Evolutionary conservation across 1,140 invertebrate genomes (phyloP), one percentile per base, ranked within the genome.

Genomic region (Adelges cooleyi): DNA sequence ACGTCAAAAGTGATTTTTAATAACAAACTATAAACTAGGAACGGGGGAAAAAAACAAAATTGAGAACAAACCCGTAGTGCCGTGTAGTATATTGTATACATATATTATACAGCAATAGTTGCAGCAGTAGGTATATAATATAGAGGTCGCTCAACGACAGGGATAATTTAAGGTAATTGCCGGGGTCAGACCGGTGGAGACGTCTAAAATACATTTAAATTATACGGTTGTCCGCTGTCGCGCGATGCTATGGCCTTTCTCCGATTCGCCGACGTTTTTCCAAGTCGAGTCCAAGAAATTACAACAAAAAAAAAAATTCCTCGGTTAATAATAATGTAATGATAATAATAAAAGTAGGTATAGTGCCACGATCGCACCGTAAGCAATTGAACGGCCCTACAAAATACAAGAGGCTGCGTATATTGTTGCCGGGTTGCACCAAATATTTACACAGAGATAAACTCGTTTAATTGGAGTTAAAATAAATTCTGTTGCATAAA

Each of bases 1-100:
- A 62, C 56, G 56, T 62, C 56, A 62, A 62, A 62, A 62, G 56
- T 62, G 56, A 62, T 62, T 62, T 62, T 62, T 62, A 62, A 62
- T 62, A 62, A 62, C 56, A 62, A 62, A 62, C 56, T 62, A 62
- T 48, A 42, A 6, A 15, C 20, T 44, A n/a, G n/a, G 10, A 44
- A 38, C 36, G 40, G 29, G 3, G 29, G 46, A 46, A 62, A 59
- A 33, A 29, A 59, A 40, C 20, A 54, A 54, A 56, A 62, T 62
- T 42, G 17, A 62, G 56, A 62, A 62, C 42, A 62, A 62, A 62
- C 38, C 56, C 56, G 56, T 46, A 46, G 11, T 11, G 29, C 29
- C n/a, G n/a, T n/a, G n/a, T n/a, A n/a, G n/a, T n/a, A n/a, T n/a
- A n/a, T n/a, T n/a, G n/a, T n/a, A n/a, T n/a, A n/a, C n/a, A n/a